These are phyloP conservation scores for Phyllopteryx taeniolatus DNA, from an alignment of 2,113 vertebrate genomes.

Conservation along the genomic window DNA sequence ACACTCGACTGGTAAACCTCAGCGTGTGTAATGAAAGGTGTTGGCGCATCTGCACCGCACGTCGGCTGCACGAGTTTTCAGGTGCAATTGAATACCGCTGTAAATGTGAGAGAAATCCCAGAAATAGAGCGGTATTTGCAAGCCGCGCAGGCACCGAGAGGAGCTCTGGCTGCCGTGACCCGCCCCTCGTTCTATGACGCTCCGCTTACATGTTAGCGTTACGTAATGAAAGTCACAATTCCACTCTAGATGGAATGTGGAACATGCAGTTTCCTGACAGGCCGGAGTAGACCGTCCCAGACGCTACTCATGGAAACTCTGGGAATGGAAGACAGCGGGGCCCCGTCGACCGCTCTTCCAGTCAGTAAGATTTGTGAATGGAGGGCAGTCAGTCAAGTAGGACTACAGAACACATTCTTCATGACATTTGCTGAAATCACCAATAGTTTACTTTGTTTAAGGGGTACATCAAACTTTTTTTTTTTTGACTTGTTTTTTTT, in stretches of 20 bases:
- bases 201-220: conserved; percentile 54
- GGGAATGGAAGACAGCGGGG: conserved; percentile 63
- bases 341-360: background rate
- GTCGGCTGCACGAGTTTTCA: conserved; percentile 23
- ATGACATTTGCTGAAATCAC: background rate
- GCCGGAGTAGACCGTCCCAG: conserved; percentile 54
- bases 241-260: conserved; percentile 60
- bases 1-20: conserved; percentile 29
- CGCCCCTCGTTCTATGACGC: conserved; percentile 34
- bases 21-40: conserved; percentile 42
- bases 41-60: conserved; percentile 15
- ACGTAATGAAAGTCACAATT: conserved; percentile 57
- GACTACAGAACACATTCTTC: background rate
- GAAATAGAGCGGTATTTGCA: background rate
- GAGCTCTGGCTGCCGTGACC: conserved; percentile 46
- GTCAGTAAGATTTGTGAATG: conserved; percentile 3
- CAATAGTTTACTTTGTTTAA: background rate
- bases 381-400: background rate
- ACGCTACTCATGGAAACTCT: conserved; percentile 59
- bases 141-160: conserved; percentile 28
- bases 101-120: conserved; percentile 8
- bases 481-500: background rate
- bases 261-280: conserved; percentile 48
- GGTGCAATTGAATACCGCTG: conserved; percentile 24
- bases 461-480: background rate